Base-by-base conservation (phyloP, 2,797 vertebrate genomes). In the Todus mexicanus region DNA sequence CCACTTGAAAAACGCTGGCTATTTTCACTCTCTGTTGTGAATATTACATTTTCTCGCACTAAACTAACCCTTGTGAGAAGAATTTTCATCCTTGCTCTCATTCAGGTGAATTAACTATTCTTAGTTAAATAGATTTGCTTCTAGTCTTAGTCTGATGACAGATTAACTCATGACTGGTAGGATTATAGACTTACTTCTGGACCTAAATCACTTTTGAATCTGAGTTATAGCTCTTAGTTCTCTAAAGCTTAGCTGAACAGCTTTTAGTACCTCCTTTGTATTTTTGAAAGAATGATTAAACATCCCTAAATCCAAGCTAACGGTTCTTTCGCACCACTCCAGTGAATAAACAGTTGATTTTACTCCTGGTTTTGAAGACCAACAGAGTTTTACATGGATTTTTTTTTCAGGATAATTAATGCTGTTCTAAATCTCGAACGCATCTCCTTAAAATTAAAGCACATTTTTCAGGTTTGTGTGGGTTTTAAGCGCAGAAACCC, bases 101-200 rank as follows among this genome's bases (percentile, higher is more conserved):
- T 70, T 87, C 84, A 94, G 83, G 92, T 95, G 87, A 93, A 95
- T 94, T 90, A 92, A 90, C 92, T 96, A 94, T 95, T 96, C 94
- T 95, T 94, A 90, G 87, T 93, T 71, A 95, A 85, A 95, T 5
- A 96, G 93, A 95, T 92, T 88, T 94, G 53, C 75, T 79, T 84
- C 92, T 69, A 89, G 89, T 85, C 94, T 95, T 90, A 81, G 84
- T 81, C 79, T 90, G 87, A 95, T 47, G 77, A 76, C 69, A 97
- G 85, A 95, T 85, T 88, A 90, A 96, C 75, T 66, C 66, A 87
- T 90, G 95, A 94, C 92, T 90, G 76, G 78, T 72, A 69, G 68
- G 92, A 96, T 94, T 96, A 95, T 57, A 86, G 78, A 87, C 43
- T 96, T 97, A 93, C 75, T 91, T 94, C 74, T 79, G 83, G 25